These are phyloP conservation scores for Melangyna quadrimaculata DNA, from an alignment of 2,888 invertebrate species.

Conservation along the genomic window DNA sequence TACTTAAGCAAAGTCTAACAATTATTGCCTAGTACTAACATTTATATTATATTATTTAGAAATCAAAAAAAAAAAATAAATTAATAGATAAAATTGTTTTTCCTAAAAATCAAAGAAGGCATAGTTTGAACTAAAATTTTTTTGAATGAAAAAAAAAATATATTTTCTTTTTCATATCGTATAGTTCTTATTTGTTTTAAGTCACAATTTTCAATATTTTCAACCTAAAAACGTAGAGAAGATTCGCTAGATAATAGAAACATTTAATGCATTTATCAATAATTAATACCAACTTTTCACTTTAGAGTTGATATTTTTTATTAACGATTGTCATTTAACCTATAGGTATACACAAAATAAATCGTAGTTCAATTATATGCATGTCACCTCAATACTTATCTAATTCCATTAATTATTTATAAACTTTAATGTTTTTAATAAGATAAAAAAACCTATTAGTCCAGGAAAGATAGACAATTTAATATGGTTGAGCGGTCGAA, in stretches of 20 bases:
- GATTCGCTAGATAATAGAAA: too few relatives aligned
- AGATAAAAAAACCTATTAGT: not conserved
- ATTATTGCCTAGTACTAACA: slow-evolving; percentile 13
- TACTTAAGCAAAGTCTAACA: slow-evolving; percentile 26
- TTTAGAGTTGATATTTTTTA: slow-evolving; percentile 3
- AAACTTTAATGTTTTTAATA: not conserved
- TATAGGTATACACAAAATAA: not conserved
- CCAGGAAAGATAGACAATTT: too few relatives aligned
- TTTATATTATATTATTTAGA: not conserved
- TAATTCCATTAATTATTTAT: not conserved
- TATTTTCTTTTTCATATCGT: too few relatives aligned
- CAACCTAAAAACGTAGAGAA: too few relatives aligned
- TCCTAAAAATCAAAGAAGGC: too few relatives aligned
- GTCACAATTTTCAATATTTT: too few relatives aligned
- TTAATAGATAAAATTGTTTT: not conserved
- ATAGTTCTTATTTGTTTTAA: too few relatives aligned
- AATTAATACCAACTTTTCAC: not conserved
- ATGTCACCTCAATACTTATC: not conserved
- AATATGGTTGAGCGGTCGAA: too few relatives aligned
- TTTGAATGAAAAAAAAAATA: too few relatives aligned
- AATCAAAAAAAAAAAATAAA: too few relatives aligned
- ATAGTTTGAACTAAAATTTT: too few relatives aligned
- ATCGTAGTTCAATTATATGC: not conserved
- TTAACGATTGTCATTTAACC: slow-evolving; percentile 53
- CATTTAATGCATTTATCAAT: too few relatives aligned